Conservation (phyloP, 2,888 invertebrate genomes). For the Eristalis arbustorum region DNA sequence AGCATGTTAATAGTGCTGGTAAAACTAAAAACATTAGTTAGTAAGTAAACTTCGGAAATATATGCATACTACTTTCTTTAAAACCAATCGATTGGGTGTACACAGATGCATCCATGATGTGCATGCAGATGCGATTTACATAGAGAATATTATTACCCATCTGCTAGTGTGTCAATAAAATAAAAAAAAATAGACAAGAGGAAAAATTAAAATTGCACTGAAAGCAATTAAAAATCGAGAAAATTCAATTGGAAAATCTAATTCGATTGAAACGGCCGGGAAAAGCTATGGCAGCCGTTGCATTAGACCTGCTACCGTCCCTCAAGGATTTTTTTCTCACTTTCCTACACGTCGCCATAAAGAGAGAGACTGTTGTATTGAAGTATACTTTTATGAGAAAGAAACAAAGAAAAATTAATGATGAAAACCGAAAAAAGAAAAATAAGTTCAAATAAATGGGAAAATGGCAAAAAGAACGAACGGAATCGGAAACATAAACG, state of each 20-base stretch:
- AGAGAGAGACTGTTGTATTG: conserved; percentile 50
- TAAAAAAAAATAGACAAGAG: conserved; percentile 47
- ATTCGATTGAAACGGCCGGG: conserved; percentile 75
- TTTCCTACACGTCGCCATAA: conserved; percentile 42
- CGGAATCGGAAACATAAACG: conserved; percentile 46
- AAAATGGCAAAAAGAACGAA: conserved; percentile 54
- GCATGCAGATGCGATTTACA: conserved; percentile 17
- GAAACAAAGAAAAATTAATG: conserved; percentile 72
- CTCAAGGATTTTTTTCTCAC: conserved; percentile 42
- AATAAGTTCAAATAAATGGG: conserved; percentile 65
- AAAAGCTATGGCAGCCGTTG: conserved; percentile 55
- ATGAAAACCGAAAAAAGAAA: conserved; percentile 60
- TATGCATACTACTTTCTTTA: neutral
- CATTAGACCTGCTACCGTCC: conserved; percentile 63
- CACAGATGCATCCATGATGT: conserved; percentile 6
- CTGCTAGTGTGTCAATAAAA: conserved; percentile 74
- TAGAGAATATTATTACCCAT: conserved; percentile 68
- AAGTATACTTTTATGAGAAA: conserved; percentile 65
- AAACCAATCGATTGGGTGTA: neutral
- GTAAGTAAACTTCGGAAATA: neutral
- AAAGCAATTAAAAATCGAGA: conserved; percentile 79
- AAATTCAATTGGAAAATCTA: conserved; percentile 80
- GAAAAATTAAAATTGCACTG: conserved; percentile 72
- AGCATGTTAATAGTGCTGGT: neutral
- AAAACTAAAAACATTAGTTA: neutral